These are phyloP conservation scores for Thripadectes ignobilis DNA, from an alignment of 2,797 vertebrate genomes.

Conservation along the genomic window DNA sequence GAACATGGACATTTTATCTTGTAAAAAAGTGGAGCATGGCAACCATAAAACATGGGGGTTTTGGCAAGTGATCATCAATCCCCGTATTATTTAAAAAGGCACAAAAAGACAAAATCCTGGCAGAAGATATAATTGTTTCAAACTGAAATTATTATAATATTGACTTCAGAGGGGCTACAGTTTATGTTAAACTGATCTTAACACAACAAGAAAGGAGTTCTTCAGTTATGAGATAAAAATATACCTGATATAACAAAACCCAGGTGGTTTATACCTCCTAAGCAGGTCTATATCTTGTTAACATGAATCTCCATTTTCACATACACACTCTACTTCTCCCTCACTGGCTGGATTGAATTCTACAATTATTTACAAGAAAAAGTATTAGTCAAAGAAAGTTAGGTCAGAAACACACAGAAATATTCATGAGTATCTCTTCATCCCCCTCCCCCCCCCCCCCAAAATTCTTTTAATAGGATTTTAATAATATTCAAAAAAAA, in stretches of 20 bases:
- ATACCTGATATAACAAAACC: background rate
- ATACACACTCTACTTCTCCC: background rate
- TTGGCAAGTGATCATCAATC: background rate
- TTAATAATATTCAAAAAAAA: background rate
- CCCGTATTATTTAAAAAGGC: background rate
- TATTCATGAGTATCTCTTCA: background rate
- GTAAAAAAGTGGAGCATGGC: background rate
- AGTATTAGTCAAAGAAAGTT: background rate
- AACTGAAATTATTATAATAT: background rate
- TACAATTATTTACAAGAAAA: background rate
- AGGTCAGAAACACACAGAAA: background rate
- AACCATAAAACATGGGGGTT: background rate
- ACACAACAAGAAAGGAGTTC: background rate
- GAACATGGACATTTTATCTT: background rate
- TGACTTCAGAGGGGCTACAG: background rate
- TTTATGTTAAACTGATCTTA: background rate
- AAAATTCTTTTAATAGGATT: background rate
- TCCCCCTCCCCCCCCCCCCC: background rate
- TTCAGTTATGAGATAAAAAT: background rate
- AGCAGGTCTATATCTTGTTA: background rate
- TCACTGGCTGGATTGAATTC: background rate
- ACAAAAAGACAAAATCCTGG: background rate
- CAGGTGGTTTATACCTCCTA: background rate
- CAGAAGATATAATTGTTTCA: background rate
- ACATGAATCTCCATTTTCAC: background rate